phyloP scores from a whole-genome alignment of 2,113 vertebrate genomes.

The Micromys minutus region DNA sequence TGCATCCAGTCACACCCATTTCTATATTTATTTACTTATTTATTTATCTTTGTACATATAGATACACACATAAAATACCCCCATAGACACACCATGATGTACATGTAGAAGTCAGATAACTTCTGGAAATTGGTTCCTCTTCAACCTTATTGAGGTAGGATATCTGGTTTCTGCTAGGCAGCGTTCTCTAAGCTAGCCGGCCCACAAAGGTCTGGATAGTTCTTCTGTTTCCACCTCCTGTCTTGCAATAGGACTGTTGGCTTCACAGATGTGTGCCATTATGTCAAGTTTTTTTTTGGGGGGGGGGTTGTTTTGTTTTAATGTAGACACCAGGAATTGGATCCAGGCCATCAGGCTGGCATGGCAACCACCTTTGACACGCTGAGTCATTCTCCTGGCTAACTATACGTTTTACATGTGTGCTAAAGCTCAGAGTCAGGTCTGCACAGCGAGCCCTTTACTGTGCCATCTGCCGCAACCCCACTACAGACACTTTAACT shows the following conservation, averaged over 20 bases:
- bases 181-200: background rate
- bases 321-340: background rate
- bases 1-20: no score
- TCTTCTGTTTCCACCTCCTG: background rate
- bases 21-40: no score
- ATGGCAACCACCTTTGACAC: background rate
- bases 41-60: background rate
- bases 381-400: background rate
- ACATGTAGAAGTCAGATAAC: background rate
- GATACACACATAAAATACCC: background rate
- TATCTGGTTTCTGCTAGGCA: background rate
- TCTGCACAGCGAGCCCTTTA: background rate
- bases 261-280: background rate
- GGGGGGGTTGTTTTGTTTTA: no score
- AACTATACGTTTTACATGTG: background rate
- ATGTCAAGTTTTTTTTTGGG: rapidly evolving
- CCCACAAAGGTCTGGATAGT: background rate
- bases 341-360: background rate
- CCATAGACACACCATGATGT: background rate
- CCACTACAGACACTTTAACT: background rate
- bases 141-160: background rate
- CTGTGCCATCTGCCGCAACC: no score
- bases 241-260: background rate
- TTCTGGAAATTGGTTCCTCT: background rate
- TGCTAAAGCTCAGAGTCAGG: background rate